Evolutionary conservation across 2,888 invertebrate genomes (phyloP).

Genomic region (Orthosia cruda): DNA sequence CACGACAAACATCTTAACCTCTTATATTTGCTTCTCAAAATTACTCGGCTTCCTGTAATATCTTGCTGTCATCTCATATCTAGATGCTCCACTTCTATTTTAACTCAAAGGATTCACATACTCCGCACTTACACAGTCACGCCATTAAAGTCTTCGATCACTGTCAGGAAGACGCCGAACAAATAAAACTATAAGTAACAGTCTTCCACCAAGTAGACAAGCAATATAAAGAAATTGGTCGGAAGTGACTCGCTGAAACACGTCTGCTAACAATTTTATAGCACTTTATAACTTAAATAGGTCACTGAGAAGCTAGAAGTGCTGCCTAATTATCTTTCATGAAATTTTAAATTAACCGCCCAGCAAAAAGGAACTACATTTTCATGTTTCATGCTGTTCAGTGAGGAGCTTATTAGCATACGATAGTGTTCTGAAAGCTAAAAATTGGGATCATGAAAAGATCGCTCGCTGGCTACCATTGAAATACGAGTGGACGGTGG

Average conservation of each 20-base stretch:
- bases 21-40: conserved; percentile 70
- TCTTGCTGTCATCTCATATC: conserved; percentile 52
- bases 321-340: conserved; percentile 54
- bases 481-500: conserved; percentile 80
- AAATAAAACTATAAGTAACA: conserved; percentile 65
- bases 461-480: conserved; percentile 76
- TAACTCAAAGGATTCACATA: conserved; percentile 40
- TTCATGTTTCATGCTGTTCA: conserved; percentile 73
- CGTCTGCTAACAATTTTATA: conserved; percentile 37
- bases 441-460: conserved; percentile 81
- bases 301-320: conserved; percentile 18
- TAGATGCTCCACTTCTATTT: conserved; percentile 43
- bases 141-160: conserved; percentile 66
- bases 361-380: conserved; percentile 61
- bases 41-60: conserved; percentile 65
- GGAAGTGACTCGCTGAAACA: conserved; percentile 58
- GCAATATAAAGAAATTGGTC: conserved; percentile 61
- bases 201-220: conserved; percentile 46
- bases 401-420: conserved; percentile 84
- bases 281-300: conserved; percentile 28
- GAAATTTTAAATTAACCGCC: conserved; percentile 43
- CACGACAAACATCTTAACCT: conserved; percentile 80
- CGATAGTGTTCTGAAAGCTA: conserved; percentile 82
- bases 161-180: conserved; percentile 61
- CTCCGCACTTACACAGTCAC: conserved; percentile 42